Evolutionary conservation across 2,888 invertebrate species (phyloP), one percentile per base, ranked within the genome.

Genomic region (Stenoptilia bipunctidactyla): DNA sequence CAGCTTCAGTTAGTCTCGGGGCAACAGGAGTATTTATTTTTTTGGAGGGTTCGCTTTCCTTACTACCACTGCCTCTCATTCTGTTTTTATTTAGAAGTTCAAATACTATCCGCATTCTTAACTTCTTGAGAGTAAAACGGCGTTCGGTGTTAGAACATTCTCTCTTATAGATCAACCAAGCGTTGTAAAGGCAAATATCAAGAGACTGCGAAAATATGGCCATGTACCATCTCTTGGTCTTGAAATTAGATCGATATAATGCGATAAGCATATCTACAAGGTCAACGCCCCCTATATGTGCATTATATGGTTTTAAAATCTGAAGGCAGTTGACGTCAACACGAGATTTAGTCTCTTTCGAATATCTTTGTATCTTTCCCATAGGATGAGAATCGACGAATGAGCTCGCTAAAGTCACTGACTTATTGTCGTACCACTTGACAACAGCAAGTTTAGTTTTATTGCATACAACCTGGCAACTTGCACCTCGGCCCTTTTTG

Each of bases 401-500:
- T 12, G 30, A 30, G 13, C 30, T 30, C 13, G 30, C 30, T 10
- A 30, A 30, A 12, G 30, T 30, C 13, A 30, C 30, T 30, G 6
- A 30, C 30, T 42, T 42, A 37, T 42, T 38, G 34, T 45, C 44
- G 1, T 27, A 34, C 42, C 42, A 44, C 15, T 44, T 41, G 13
- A 30, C 40, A 34, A 41, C 36, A 25, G 44, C 44, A 25, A 44
- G 13, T 36, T 41, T 41, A 37, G 39, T 40, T 38, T 42, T 36
- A 20, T 45, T 42, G 38, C 42, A 45, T 12, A 45, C 38, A 15
- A 42, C 37, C 37, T 44, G 42, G 4, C 2, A 30, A 12, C 30
- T 30, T 10, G 30, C 10, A 30, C 36, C 36, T 27, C 40, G 35
- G 36, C 38, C 42, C 38, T 36, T 39, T 34, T 40, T 40, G 14